phyloP scores from a whole-genome alignment of 2,888 invertebrate species.

The Metellina segmentata region DNA sequence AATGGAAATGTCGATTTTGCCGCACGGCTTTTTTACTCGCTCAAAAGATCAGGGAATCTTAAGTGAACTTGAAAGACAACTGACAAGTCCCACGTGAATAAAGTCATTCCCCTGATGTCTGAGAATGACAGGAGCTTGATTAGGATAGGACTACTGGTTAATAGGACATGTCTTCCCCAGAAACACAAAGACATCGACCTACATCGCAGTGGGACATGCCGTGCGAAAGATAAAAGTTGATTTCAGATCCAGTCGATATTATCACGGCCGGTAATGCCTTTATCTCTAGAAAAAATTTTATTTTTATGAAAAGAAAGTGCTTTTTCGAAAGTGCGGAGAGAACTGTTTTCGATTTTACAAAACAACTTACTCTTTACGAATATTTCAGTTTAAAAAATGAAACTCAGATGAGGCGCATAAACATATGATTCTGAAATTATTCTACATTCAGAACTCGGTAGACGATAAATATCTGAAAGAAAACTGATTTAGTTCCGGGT shows the following conservation, averaged over 20 bases:
- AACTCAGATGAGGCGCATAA: too few species aligned
- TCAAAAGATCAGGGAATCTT: conserved; percentile 16
- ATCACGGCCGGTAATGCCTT: not conserved
- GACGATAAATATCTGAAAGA: too few species aligned
- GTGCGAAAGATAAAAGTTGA: not conserved
- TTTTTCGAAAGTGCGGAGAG: not conserved
- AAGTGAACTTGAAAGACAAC: conserved; percentile 52
- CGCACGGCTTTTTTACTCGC: not conserved
- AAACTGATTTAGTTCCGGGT: too few species aligned
- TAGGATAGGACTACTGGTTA: conserved; percentile 57
- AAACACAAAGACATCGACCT: conserved; percentile 40
- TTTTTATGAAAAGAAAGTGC: not conserved
- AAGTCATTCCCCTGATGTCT: not conserved
- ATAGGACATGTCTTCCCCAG: conserved; percentile 47
- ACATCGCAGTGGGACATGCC: not conserved
- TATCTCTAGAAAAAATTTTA: not conserved
- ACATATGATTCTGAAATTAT: too few species aligned
- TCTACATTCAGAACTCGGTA: too few species aligned
- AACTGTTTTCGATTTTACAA: too few species aligned
- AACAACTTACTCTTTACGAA: too few species aligned
- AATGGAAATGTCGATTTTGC: conserved; percentile 9
- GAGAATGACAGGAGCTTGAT: conserved; percentile 58
- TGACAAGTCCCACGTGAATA: conserved; percentile 38
- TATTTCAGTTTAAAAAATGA: too few species aligned
- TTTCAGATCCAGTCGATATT: not conserved